Evolutionary conservation across 2,797 vertebrate species (phyloP).

Genomic region (Myripristis jacobus): DNA sequence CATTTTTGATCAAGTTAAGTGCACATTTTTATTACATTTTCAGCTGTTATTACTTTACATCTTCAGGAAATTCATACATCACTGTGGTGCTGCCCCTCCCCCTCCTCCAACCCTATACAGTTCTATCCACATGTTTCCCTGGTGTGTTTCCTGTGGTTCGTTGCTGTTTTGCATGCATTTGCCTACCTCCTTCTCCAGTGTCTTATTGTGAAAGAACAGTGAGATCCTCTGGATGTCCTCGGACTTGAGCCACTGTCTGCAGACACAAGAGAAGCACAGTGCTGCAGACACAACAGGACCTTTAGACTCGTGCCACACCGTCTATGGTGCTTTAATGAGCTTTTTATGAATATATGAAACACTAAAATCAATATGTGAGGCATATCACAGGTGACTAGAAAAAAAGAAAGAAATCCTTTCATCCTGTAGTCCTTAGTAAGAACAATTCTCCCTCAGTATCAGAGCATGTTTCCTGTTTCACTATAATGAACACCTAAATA

Average conservation of each 20-base stretch:
- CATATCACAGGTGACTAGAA: no score
- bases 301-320: background rate
- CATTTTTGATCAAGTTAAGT: no score
- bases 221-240: slow-evolving; percentile 99
- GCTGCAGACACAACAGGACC: background rate
- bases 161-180: slow-evolving; percentile 31
- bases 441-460: background rate
- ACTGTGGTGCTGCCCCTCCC: no score
- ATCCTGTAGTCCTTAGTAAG: no score
- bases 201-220: slow-evolving; percentile 97
- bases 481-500: background rate
- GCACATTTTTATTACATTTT: no score
- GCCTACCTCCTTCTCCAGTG: slow-evolving; percentile 96
- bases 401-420: no score
- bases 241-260: slow-evolving; percentile 98
- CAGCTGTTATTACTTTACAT: no score
- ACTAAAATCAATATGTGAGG: background rate
- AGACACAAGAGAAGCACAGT: slow-evolving; percentile 61
- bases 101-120: no score
- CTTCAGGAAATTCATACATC: no score
- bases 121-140: slow-evolving; percentile 34
- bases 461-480: background rate
- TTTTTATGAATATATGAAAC: background rate
- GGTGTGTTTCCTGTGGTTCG: background rate
- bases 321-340: background rate